Evolutionary conservation across 2,888 invertebrate genomes (phyloP).

Genomic region (Anaspis maculata): DNA sequence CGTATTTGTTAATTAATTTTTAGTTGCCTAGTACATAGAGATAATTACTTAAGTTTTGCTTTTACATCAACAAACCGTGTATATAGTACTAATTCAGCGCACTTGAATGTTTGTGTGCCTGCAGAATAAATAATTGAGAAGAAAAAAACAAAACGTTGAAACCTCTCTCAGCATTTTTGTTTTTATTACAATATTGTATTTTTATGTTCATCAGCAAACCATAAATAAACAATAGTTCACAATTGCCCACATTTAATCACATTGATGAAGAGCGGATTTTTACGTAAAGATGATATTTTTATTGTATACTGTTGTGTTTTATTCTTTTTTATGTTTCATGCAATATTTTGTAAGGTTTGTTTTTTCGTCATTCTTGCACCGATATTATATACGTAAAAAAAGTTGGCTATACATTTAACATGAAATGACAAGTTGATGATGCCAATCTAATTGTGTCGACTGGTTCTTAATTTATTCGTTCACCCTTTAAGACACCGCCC

Average conservation of each 20-base stretch:
- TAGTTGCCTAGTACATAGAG: slow-evolving; percentile 34
- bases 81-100: slow-evolving; percentile 38
- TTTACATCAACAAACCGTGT: slow-evolving; percentile 34
- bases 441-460: no score
- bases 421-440: no score
- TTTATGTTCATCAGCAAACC: slow-evolving; percentile 34
- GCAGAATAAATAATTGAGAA: slow-evolving; percentile 27
- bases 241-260: slow-evolving; percentile 43
- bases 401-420: slow-evolving; percentile 10
- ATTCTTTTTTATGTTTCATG: slow-evolving; percentile 31
- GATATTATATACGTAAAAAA: slow-evolving; percentile 12
- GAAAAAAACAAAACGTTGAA: slow-evolving; percentile 22
- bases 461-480: no score
- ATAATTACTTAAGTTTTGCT: slow-evolving; percentile 35
- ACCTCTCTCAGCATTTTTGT: slow-evolving; percentile 32
- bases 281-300: slow-evolving; percentile 20
- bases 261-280: slow-evolving; percentile 36
- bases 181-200: slow-evolving; percentile 28
- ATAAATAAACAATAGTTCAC: slow-evolving; percentile 40
- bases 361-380: slow-evolving; percentile 12
- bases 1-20: slow-evolving; percentile 45
- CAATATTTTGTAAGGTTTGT: slow-evolving; percentile 25
- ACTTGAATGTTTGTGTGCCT: slow-evolving; percentile 38
- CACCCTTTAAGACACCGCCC: no score
- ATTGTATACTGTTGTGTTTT: slow-evolving; percentile 22